Conservation (phyloP, 2,113 vertebrate species). For the Erinaceus europaeus region DNA sequence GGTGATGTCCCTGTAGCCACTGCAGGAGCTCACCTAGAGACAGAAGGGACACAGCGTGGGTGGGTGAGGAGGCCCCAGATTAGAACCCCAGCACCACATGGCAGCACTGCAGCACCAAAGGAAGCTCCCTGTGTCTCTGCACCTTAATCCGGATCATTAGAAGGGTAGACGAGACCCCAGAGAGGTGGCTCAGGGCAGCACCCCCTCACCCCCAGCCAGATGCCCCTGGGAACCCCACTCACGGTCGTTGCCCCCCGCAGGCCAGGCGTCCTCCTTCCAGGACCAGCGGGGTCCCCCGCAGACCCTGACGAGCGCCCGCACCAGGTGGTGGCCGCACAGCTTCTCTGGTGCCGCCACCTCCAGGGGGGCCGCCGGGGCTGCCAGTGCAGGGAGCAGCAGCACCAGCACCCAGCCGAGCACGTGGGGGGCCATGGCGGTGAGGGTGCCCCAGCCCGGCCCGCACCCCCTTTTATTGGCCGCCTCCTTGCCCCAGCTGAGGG, state of each 20-base stretch:
- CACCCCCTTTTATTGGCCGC: conserved; percentile 42
- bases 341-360: background rate
- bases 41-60: background rate
- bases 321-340: conserved; percentile 57
- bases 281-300: conserved; percentile 69
- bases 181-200: fast-evolving
- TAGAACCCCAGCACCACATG: no score
- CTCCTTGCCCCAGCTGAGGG: background rate
- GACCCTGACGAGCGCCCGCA: conserved; percentile 43
- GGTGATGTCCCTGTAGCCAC: conserved; percentile 36
- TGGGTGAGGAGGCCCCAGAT: no score
- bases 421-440: background rate
- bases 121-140: no score
- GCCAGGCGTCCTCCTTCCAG: background rate
- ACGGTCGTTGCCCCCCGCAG: background rate
- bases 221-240: conserved; percentile 23
- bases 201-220: no score
- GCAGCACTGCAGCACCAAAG: no score
- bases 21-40: conserved; percentile 51
- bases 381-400: background rate
- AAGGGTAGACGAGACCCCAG: no score
- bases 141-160: no score
- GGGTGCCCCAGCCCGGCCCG: fast-evolving
- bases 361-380: fast-evolving
- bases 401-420: background rate